These are phyloP conservation scores for Hirtodrosophila confusa DNA, from an alignment of 2,888 invertebrate species.

Conservation along the genomic window DNA sequence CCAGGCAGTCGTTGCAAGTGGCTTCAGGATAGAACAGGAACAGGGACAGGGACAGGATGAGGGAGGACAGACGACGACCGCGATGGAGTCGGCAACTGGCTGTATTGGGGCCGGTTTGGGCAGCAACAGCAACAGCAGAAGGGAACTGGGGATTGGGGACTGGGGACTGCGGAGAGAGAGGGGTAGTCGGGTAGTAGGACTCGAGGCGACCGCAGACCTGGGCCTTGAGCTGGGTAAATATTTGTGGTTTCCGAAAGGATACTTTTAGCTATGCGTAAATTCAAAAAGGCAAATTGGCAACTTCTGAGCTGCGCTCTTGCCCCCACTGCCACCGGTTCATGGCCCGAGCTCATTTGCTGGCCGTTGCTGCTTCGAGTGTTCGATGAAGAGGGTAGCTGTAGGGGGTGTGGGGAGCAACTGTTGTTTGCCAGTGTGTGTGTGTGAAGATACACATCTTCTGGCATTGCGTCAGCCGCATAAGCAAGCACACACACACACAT, in stretches of 20 bases:
- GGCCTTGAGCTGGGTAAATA: conserved; percentile 83
- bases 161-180: no score
- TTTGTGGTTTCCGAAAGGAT: conserved; percentile 83
- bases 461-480: conserved; percentile 66
- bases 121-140: no score
- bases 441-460: conserved; percentile 64
- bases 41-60: conserved; percentile 5
- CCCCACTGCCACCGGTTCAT: conserved; percentile 2
- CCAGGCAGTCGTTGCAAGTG: conserved; percentile 55
- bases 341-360: conserved; percentile 51
- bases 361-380: conserved; percentile 32
- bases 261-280: conserved; percentile 81
- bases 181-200: conserved; percentile 32
- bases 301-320: conserved; percentile 56
- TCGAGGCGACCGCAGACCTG: conserved; percentile 73
- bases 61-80: conserved; percentile 11
- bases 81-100: neutral
- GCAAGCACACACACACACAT: conserved; percentile 51
- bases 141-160: no score
- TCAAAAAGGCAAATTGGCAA: conserved; percentile 82
- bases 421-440: conserved; percentile 43
- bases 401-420: conserved; percentile 10
- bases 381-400: neutral
- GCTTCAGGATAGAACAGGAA: conserved; percentile 26
- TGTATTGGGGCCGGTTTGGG: conserved; percentile 2